phyloP scores from a whole-genome alignment of 2,888 invertebrate species.

The Rhagonycha lutea region DNA sequence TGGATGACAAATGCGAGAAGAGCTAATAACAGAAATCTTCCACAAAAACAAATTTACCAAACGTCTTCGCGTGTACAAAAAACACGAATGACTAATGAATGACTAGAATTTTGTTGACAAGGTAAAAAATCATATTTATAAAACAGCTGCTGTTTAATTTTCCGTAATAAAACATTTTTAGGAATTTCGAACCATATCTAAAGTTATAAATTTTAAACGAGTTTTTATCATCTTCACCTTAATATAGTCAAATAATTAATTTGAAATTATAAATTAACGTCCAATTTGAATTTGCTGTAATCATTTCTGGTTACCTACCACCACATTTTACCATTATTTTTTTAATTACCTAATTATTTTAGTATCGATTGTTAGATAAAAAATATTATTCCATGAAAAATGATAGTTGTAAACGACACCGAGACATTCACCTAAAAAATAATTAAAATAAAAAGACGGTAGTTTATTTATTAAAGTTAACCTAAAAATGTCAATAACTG shows the following conservation, averaged over 20 bases:
- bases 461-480: conserved; percentile 16
- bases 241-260: neutral
- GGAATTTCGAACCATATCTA: neutral
- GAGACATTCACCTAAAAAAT: conserved; percentile 5
- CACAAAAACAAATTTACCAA: neutral
- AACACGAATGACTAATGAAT: neutral
- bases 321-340: neutral
- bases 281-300: neutral
- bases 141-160: neutral
- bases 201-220: neutral
- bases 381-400: neutral
- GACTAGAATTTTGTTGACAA: neutral
- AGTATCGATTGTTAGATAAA: neutral
- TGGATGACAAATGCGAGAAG: neutral
- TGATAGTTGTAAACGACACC: conserved; percentile 12
- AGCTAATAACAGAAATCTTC: neutral
- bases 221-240: neutral
- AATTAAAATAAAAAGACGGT: neutral
- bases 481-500: conserved; percentile 27
- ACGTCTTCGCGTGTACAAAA: neutral
- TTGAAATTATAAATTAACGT: neutral
- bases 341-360: neutral
- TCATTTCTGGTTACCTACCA: neutral
- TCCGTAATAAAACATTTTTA: neutral
- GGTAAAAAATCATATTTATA: neutral